These are phyloP conservation scores for Catharus fuscescens DNA, from an alignment of 2,113 vertebrate genomes.

Conservation along the genomic window DNA sequence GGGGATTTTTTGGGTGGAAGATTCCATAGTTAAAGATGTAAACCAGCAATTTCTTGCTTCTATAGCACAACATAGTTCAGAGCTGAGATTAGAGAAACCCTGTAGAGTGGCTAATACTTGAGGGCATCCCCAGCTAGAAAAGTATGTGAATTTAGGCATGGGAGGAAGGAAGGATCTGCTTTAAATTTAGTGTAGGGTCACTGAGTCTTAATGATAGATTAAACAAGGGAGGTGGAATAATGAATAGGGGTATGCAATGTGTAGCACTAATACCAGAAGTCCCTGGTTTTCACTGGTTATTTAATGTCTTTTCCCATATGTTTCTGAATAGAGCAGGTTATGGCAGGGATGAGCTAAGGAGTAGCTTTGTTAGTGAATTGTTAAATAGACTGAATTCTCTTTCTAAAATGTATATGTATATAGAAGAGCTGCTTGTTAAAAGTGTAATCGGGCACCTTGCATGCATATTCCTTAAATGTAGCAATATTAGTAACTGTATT, in stretches of 20 bases:
- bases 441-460: neutral
- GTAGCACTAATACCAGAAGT: slow-evolving; percentile 85
- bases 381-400: slow-evolving; percentile 71
- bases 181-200: slow-evolving; percentile 89
- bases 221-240: slow-evolving; percentile 83
- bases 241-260: slow-evolving; percentile 85
- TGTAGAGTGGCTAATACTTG: slow-evolving; percentile 85
- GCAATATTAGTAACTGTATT: neutral
- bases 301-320: slow-evolving; percentile 87
- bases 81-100: slow-evolving; percentile 88
- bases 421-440: slow-evolving; percentile 60
- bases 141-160: slow-evolving; percentile 87
- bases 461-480: neutral
- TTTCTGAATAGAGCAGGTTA: slow-evolving; percentile 84
- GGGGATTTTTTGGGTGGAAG: slow-evolving; percentile 62
- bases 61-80: slow-evolving; percentile 84
- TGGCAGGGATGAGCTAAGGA: slow-evolving; percentile 84
- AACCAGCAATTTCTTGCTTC: slow-evolving; percentile 85
- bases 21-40: slow-evolving; percentile 79
- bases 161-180: slow-evolving; percentile 89
- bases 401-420: slow-evolving; percentile 40
- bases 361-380: slow-evolving; percentile 80
- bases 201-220: slow-evolving; percentile 88
- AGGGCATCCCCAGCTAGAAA: slow-evolving; percentile 85
- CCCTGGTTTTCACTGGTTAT: slow-evolving; percentile 81